phyloP scores from a whole-genome alignment of 2,888 invertebrate species.

The Tetramorium bicarinatum region DNA sequence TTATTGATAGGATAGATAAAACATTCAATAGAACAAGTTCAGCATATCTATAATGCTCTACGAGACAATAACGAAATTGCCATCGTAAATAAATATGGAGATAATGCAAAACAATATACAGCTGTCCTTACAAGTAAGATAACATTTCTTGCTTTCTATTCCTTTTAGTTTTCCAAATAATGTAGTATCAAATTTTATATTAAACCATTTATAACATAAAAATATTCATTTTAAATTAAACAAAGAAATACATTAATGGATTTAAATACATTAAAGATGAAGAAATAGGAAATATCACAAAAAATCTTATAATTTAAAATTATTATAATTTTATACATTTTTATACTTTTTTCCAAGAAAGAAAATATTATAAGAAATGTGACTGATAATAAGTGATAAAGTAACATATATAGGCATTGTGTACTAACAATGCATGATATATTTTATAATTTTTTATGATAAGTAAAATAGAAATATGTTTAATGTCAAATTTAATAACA shows the following conservation, averaged over 20 bases:
- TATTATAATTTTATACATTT: not conserved
- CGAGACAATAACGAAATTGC: conserved; percentile 13
- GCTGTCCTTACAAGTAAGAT: not conserved
- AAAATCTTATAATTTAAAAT: too few species aligned
- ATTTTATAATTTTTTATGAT: not conserved
- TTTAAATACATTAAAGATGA: not conserved
- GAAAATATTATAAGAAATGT: not conserved
- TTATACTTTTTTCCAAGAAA: not conserved
- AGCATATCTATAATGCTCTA: not conserved
- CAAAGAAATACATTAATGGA: not conserved
- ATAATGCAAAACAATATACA: not conserved
- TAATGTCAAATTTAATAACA: not conserved
- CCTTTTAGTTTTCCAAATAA: not conserved
- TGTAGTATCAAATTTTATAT: not conserved
- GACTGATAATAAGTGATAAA: not conserved
- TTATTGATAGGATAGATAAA: conserved; percentile 1
- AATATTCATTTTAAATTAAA: not conserved
- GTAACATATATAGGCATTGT: not conserved
- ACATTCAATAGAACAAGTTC: not conserved
- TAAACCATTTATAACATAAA: not conserved
- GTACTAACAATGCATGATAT: not conserved
- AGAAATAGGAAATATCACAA: too few species aligned
- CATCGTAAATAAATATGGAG: conserved; percentile 10
- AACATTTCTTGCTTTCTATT: not conserved
- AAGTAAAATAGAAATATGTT: not conserved